A percentile compares a stretch with the other conserved stretches of the same genome.
These are phyloP conservation scores for Alviniconcha marisindica DNA, from an alignment of 1,140 invertebrate species.

Conservation along the genomic window DNA sequence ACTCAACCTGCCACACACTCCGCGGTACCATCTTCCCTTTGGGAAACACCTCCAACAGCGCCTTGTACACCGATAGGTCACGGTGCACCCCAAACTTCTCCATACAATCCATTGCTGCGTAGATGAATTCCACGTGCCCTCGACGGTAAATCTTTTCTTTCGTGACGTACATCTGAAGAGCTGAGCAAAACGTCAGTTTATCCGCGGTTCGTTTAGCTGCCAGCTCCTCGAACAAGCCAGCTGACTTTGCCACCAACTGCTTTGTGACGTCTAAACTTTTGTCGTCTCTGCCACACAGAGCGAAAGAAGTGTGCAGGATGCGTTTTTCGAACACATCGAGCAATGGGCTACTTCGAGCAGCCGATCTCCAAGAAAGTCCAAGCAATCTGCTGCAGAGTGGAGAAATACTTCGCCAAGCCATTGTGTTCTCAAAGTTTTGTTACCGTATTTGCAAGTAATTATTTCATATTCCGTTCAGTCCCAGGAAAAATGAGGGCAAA, in stretches of 20 bases:
- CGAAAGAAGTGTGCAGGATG: neutral
- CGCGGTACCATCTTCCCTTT: conserved; percentile 91
- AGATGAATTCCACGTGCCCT: conserved; percentile 94
- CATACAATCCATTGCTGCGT: conserved; percentile 91
- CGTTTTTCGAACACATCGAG: neutral
- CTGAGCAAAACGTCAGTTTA: conserved; percentile 55
- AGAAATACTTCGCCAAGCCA: no score
- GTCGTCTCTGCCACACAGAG: conserved; percentile 17
- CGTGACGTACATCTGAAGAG: conserved; percentile 58
- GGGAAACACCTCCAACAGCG: conserved; percentile 92
- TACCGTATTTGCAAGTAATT: no score
- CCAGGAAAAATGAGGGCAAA: no score
- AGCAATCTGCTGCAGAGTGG: no score
- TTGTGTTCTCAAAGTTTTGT: no score
- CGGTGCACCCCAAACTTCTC: conserved; percentile 89
- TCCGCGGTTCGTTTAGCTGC: conserved; percentile 21
- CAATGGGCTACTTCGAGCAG: no score
- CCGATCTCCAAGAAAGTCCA: no score
- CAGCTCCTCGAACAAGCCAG: conserved; percentile 36
- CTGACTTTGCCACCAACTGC: conserved; percentile 27
- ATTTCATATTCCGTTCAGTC: no score
- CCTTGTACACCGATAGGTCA: conserved; percentile 95
- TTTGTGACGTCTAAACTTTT: conserved; percentile 17
- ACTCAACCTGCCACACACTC: conserved; percentile 82
- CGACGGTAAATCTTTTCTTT: conserved; percentile 61